Evolutionary conservation across 1,140 invertebrate species (phyloP).

Genomic region (Potamilus streckersoni): DNA sequence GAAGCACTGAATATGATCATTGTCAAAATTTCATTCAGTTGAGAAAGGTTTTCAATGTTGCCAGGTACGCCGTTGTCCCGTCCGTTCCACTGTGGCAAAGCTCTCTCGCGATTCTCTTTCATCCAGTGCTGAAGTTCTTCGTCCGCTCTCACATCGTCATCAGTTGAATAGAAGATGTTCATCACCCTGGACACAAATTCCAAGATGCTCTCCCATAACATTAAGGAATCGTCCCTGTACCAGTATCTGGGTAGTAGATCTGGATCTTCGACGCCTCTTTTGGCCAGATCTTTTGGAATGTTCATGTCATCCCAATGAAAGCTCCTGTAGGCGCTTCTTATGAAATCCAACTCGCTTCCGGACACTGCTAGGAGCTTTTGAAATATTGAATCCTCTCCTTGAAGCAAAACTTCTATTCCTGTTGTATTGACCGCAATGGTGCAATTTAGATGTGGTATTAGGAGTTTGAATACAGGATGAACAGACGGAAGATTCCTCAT

Average conservation of each 20-base stretch:
- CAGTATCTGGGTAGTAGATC: slow-evolving; percentile 20
- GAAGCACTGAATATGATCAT: slow-evolving; percentile 24
- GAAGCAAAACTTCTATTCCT: slow-evolving; percentile 16
- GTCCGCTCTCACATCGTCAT: slow-evolving; percentile 16
- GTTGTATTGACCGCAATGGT: slow-evolving; percentile 11
- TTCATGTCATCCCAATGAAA: slow-evolving; percentile 15
- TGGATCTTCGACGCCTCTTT: slow-evolving; percentile 15
- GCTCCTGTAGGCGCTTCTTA: slow-evolving; percentile 6
- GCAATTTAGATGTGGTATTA: slow-evolving; percentile 13
- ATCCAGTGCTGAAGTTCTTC: slow-evolving; percentile 19
- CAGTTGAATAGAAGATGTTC: slow-evolving; percentile 16
- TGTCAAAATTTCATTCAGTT: slow-evolving; percentile 13
- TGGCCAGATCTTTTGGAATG: slow-evolving; percentile 7
- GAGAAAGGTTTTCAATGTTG: neutral
- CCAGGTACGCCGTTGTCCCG: slow-evolving; percentile 13
- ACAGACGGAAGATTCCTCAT: slow-evolving; percentile 15
- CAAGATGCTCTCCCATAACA: slow-evolving; percentile 15
- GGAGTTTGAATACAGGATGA: slow-evolving; percentile 26
- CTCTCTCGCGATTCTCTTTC: slow-evolving; percentile 15
- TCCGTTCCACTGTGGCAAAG: slow-evolving; percentile 3
- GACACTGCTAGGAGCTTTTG: slow-evolving; percentile 22
- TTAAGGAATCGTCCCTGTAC: slow-evolving; percentile 22
- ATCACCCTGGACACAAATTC: slow-evolving; percentile 13
- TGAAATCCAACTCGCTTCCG: slow-evolving; percentile 14
- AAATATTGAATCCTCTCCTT: slow-evolving; percentile 19